phyloP scores from a whole-genome alignment of 2,113 vertebrate species.

The Engystomops pustulosus region DNA sequence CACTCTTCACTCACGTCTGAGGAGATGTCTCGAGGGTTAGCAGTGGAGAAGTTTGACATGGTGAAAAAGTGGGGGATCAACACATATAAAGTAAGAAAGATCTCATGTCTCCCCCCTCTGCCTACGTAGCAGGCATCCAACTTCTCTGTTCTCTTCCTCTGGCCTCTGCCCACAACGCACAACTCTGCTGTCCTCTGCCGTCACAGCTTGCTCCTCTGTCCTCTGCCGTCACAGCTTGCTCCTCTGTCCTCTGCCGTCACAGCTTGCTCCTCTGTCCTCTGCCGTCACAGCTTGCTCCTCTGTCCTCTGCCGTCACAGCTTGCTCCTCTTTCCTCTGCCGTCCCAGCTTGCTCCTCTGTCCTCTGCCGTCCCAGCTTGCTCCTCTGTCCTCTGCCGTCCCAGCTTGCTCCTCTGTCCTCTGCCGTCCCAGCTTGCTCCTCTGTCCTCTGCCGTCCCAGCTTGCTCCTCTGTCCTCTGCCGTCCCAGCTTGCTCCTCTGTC shows the following conservation, averaged over 20 bases:
- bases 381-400: too few species aligned
- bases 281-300: too few species aligned
- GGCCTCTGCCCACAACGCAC: neutral
- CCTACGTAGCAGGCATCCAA: too few species aligned
- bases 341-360: too few species aligned
- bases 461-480: too few species aligned
- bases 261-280: neutral
- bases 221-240: neutral
- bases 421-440: too few species aligned
- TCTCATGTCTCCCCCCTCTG: neutral
- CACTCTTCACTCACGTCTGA: conserved; percentile 73
- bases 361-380: too few species aligned
- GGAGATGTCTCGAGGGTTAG: conserved; percentile 84
- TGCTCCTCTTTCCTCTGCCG: too few species aligned
- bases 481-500: too few species aligned
- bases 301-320: too few species aligned
- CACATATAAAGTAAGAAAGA: conserved; percentile 90
- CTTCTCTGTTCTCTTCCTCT: neutral
- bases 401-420: too few species aligned
- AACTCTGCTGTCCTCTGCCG: neutral
- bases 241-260: neutral
- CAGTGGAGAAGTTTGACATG: conserved; percentile 92
- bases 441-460: too few species aligned
- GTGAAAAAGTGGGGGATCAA: conserved; percentile 97
- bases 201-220: neutral